phyloP scores from a whole-genome alignment of 2,797 vertebrate species.

The Pogoniulus pusillus region DNA sequence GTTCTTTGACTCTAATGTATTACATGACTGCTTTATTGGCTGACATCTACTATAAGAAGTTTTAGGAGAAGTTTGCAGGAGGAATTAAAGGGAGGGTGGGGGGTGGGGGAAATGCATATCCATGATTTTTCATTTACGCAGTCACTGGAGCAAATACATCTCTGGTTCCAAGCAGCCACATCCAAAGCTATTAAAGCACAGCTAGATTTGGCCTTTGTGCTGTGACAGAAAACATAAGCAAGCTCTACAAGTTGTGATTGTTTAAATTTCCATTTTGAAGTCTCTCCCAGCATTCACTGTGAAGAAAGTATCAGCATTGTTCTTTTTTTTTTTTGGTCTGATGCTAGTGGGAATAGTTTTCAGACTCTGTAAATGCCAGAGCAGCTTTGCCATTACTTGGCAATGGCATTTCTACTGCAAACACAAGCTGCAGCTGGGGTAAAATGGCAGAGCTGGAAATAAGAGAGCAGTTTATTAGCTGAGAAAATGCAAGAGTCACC shows the following conservation, averaged over 20 bases:
- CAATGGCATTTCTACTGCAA: neutral
- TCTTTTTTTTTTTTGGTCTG: neutral
- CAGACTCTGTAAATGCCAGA: neutral
- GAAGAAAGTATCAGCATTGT: neutral
- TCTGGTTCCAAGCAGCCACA: neutral
- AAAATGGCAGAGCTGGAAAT: neutral
- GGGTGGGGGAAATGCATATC: neutral
- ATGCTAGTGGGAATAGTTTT: neutral
- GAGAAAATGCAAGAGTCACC: neutral
- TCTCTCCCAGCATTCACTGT: neutral
- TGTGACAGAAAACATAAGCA: neutral
- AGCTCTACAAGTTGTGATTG: neutral
- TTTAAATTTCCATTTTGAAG: slow-evolving; percentile 15
- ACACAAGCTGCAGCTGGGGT: neutral
- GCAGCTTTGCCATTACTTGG: neutral
- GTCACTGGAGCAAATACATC: neutral
- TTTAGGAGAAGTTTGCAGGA: neutral
- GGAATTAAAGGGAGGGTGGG: neutral
- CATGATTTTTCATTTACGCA: slow-evolving; percentile 2
- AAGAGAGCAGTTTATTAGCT: neutral
- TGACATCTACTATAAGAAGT: neutral
- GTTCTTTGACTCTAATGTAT: neutral
- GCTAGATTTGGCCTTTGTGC: neutral
- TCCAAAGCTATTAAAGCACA: slow-evolving; percentile 11
- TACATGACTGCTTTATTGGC: neutral